Base-by-base conservation (phyloP, 1,140 invertebrate genomes). In the Cecropterus lyciades region DNA sequence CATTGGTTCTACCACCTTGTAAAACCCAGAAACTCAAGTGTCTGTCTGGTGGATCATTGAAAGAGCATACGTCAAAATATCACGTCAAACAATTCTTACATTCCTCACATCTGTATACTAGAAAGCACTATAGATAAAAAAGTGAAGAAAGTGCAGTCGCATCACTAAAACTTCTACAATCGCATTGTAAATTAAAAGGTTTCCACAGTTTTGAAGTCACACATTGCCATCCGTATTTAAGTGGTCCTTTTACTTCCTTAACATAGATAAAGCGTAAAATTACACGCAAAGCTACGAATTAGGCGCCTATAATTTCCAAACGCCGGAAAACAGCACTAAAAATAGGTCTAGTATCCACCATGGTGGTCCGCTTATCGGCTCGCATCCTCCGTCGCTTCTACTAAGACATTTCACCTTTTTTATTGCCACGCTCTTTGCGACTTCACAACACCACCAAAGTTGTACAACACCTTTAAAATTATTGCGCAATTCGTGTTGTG, bases 371-470 rank as follows among this genome's bases (percentile, higher is more conserved):
- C 85, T 91, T 91, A 91, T 91, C 89, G 75, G 67, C 74, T 75
- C 74, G 67, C 78, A 80, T 87, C 84, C 78, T 77, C 73, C 75
- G 75, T 82, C 84, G 83, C 84, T 86, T 87, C 83, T 81, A 88
- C 84, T 87, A 77, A 91, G 86, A 89, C 89, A 89, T 89, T 89
- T 91, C 86, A 91, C 80, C 87, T 89, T 91, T 91, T 91, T 91
- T 89, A 91, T 87, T 87, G 69, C 89, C 72, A 69, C 75, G 82
- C 84, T 89, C 85, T 89, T 91, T 84, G 88, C 88, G 81, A 91
- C 80, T 88, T 77, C 65, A 83, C 79, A 65, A 67, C 49, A 75
- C 59, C 17, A 79, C 74, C 56, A 77, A 66, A 37, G 1, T 55
- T 40, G 20, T 27, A 51, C 33, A 10, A 37, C 72, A 64, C 67